A percentile compares a stretch with the other conserved stretches of the same genome.
These are phyloP conservation scores for Harpalus rufipes DNA, from an alignment of 2,888 invertebrate species.

Conservation along the genomic window DNA sequence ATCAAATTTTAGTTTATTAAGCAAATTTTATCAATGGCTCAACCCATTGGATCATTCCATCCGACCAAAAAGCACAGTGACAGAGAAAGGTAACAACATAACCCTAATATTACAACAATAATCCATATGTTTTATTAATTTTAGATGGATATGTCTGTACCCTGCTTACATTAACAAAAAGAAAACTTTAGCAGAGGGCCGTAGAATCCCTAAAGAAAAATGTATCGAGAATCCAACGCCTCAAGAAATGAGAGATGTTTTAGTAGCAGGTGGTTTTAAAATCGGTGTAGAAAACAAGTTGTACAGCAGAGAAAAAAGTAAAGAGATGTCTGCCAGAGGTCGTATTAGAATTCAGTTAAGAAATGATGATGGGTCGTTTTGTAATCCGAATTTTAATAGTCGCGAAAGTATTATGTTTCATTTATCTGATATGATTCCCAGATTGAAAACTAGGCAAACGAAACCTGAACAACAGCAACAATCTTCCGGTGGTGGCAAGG, in stretches of 20 bases:
- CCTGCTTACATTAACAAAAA: constrained; percentile 97
- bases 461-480: constrained; percentile 76
- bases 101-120: constrained; percentile 67
- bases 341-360: constrained; percentile 95
- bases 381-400: constrained; percentile 85
- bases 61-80: constrained; percentile 90
- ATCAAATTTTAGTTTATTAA: not conserved
- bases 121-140: constrained; percentile 69
- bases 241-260: constrained; percentile 96
- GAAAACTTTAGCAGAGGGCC: constrained; percentile 93
- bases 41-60: constrained; percentile 82
- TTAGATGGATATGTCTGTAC: constrained; percentile 97
- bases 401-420: constrained; percentile 89
- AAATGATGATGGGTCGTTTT: constrained; percentile 91
- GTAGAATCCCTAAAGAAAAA: constrained; percentile 89
- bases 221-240: constrained; percentile 97
- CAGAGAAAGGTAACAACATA: constrained; percentile 82
- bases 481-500: constrained; percentile 71
- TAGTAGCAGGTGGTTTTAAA: constrained; percentile 89
- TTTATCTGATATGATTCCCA: constrained; percentile 92
- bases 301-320: constrained; percentile 93
- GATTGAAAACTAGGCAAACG: constrained; percentile 89
- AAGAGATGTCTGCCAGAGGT: constrained; percentile 91
- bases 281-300: constrained; percentile 95
- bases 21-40: constrained; percentile 73